Conservation (phyloP, 2,888 invertebrate species). For the Harpalus rufipes region DNA sequence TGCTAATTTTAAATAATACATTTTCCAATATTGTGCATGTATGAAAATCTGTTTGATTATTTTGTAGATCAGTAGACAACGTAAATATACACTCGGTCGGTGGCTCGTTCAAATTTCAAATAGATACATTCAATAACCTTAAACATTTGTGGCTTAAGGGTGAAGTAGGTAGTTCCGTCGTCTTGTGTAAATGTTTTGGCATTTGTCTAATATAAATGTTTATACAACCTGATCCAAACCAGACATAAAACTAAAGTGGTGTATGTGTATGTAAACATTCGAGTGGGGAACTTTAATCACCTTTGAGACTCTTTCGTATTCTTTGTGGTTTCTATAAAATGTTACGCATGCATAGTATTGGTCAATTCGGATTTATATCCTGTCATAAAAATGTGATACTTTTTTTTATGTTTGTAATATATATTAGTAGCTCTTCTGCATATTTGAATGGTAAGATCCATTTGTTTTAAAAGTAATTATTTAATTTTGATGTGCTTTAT, state of each 20-base stretch:
- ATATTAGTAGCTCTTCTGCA: not conserved
- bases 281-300: slow-evolving; percentile 62
- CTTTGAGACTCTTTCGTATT: slow-evolving; percentile 58
- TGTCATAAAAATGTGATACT: slow-evolving; percentile 57
- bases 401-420: slow-evolving; percentile 33
- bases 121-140: slow-evolving; percentile 38
- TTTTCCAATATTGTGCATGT: slow-evolving; percentile 22
- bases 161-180: slow-evolving; percentile 24
- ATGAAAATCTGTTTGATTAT: slow-evolving; percentile 50
- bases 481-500: not conserved
- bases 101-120: slow-evolving; percentile 48
- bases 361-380: slow-evolving; percentile 31
- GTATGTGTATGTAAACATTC: slow-evolving; percentile 21
- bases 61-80: slow-evolving; percentile 51
- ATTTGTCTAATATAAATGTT: slow-evolving; percentile 66
- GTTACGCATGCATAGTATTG: slow-evolving; percentile 33
- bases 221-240: slow-evolving; percentile 65
- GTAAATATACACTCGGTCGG: slow-evolving; percentile 53
- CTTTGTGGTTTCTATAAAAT: slow-evolving; percentile 56
- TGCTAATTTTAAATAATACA: slow-evolving; percentile 28
- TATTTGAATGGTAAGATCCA: slow-evolving; percentile 55
- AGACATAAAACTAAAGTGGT: slow-evolving; percentile 64
- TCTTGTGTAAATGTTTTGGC: slow-evolving; percentile 64
- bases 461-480: not conserved
- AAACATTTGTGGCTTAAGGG: slow-evolving; percentile 51